These are phyloP conservation scores for Tethya wilhelma DNA, from an alignment of 37 sponge, comb jelly and placozoan genomes.

Conservation along the genomic window DNA sequence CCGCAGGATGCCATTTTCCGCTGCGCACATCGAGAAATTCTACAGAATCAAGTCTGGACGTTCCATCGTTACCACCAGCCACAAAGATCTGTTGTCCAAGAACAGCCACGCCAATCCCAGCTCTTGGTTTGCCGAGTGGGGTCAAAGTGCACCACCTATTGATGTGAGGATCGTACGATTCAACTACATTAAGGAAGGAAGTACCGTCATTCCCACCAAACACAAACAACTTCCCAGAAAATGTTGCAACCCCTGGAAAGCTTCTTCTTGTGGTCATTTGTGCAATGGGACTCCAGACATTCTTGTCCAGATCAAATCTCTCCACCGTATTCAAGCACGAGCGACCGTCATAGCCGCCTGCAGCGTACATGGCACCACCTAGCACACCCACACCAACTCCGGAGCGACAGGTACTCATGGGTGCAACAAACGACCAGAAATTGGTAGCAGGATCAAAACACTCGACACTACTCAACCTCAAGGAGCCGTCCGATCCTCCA, in stretches of 20 bases:
- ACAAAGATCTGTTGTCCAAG: constrained; percentile 87
- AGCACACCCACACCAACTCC: constrained; percentile 94
- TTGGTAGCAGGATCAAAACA: constrained; percentile 85
- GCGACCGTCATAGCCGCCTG: constrained; percentile 89
- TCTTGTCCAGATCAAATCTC: constrained; percentile 89
- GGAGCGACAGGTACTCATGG: constrained; percentile 90
- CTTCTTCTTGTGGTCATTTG: constrained; percentile 91
- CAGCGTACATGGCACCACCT: constrained; percentile 93
- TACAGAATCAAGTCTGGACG: constrained; percentile 90
- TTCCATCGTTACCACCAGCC: constrained; percentile 95
- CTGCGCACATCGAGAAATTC: constrained; percentile 85
- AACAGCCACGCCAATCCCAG: constrained; percentile 89
- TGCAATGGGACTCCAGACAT: constrained; percentile 89
- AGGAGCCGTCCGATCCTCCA: constrained; percentile 97
- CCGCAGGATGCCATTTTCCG: constrained; percentile 79
- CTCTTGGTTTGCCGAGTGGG: constrained; percentile 80
- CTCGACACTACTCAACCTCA: constrained; percentile 93
- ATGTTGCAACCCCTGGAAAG: constrained; percentile 92
- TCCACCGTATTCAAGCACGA: constrained; percentile 94
- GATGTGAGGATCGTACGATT: constrained; percentile 93
- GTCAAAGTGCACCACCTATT: constrained; percentile 88
- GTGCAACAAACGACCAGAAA: constrained; percentile 93
- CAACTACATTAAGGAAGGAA: constrained; percentile 90
- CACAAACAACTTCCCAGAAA: constrained; percentile 65
- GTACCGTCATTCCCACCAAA: constrained; percentile 98